Base-by-base conservation (phyloP, 2,888 invertebrate species). In the Colletes collaris region DNA sequence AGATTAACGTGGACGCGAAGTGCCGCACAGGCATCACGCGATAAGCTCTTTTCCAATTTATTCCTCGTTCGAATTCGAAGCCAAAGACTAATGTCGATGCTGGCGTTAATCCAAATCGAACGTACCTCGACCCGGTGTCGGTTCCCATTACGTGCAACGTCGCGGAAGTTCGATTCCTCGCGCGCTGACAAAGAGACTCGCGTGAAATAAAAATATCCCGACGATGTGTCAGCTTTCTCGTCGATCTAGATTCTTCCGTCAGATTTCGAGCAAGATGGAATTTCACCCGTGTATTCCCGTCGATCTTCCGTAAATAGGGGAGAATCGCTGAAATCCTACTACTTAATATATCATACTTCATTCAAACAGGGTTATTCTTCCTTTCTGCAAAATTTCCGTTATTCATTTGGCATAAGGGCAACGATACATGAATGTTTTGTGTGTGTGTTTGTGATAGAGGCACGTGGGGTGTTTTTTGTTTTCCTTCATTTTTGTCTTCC, bases 61-160 rank as follows among this genome's bases (percentile, higher is more conserved):
- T 87, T 87, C 87, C 62, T 73, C 85, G 84, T 82, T 82, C 79
- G 86, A 86, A 81, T 72, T 74, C 79, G 82, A 84, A 81, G 88
- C 85, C 87, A 88, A 87, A 87, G 86, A 87, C 90, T 90, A 90
- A 90, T 90, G 88, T 86, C 87, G 86, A 86, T 78, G 83, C 83
- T 90, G 90, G 90, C 90, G 74, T 86, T 86, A 83, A 87, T 88
- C 90, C 89, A 90, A 90, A 87, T 89, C 86, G 87, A 85, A 86
- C 74, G 74, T 81, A 81, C 75, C 65, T 16, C 64, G 74, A 73
- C 77, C 74, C 46, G 46, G 62, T 79, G 86, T 86, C 87, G 74
- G 63, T 78, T 74, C 70, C 69, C 50, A 79, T 87, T 84, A 87
- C 55, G 40, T 44, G 16, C 56, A 65, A 74, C 27, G 8, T 53